Evolutionary conservation across 2,113 vertebrate species (phyloP).

Genomic region (Caretta caretta): DNA sequence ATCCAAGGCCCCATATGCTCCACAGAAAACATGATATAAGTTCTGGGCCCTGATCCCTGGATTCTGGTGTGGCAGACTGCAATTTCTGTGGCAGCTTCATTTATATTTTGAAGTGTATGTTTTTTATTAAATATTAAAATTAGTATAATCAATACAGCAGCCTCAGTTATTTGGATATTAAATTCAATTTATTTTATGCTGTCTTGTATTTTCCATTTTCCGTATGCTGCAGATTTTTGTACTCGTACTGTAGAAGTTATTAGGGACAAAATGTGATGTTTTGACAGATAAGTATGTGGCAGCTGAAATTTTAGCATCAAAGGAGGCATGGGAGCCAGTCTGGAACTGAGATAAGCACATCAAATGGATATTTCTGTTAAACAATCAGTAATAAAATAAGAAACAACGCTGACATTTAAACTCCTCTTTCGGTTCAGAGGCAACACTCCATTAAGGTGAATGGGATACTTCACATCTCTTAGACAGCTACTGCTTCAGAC

Average conservation of each 20-base stretch:
- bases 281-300: not conserved
- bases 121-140: not conserved
- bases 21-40: fast-evolving
- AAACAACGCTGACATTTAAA: not conserved
- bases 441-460: not conserved
- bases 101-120: not conserved
- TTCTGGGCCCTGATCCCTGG: fast-evolving
- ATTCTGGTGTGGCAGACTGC: not conserved
- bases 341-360: not conserved
- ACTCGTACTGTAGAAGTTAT: not conserved
- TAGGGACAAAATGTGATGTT: not conserved
- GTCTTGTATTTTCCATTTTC: not conserved
- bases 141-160: not conserved
- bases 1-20: not conserved
- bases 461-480: not conserved
- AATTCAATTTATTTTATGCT: not conserved
- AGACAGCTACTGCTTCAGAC: not conserved
- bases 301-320: not conserved
- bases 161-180: not conserved
- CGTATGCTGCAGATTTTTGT: not conserved
- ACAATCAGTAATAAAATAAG: not conserved
- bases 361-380: not conserved
- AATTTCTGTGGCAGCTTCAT: not conserved
- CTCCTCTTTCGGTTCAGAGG: not conserved
- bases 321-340: not conserved